These are phyloP conservation scores for Prunella fulvescens DNA, from an alignment of 2,113 vertebrate species.

Conservation along the genomic window DNA sequence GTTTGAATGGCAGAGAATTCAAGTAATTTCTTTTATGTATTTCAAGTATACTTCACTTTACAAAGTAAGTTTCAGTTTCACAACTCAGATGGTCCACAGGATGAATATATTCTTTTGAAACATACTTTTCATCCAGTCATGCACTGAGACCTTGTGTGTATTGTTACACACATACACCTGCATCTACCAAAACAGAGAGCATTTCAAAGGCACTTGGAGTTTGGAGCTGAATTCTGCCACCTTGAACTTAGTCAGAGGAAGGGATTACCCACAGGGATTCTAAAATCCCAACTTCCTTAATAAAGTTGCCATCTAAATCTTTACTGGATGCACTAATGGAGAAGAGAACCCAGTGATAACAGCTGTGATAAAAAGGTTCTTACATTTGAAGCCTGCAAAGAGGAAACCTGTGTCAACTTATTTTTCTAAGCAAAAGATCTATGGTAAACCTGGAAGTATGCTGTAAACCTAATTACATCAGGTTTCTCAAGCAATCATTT, in stretches of 20 bases:
- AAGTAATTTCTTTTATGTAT: neutral
- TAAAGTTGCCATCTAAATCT: neutral
- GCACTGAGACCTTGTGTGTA: accelerated
- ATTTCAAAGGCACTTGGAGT: neutral
- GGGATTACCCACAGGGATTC: neutral
- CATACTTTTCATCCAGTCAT: neutral
- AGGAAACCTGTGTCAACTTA: neutral
- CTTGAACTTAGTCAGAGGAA: neutral
- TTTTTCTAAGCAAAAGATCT: neutral
- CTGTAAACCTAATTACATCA: neutral
- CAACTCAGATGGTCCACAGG: neutral
- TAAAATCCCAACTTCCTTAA: neutral
- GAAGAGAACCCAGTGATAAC: neutral
- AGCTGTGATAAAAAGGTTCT: neutral
- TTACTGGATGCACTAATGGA: neutral
- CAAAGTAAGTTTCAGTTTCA: neutral
- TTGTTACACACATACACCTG: neutral
- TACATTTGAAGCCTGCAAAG: neutral
- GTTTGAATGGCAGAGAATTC: neutral
- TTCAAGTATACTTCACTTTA: neutral
- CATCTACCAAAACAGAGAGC: neutral
- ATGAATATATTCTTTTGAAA: neutral
- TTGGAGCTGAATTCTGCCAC: neutral
- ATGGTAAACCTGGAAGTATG: neutral
- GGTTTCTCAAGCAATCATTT: neutral